Conservation (phyloP, 1,140 invertebrate species). For the Caligus rogercresseyi region DNA sequence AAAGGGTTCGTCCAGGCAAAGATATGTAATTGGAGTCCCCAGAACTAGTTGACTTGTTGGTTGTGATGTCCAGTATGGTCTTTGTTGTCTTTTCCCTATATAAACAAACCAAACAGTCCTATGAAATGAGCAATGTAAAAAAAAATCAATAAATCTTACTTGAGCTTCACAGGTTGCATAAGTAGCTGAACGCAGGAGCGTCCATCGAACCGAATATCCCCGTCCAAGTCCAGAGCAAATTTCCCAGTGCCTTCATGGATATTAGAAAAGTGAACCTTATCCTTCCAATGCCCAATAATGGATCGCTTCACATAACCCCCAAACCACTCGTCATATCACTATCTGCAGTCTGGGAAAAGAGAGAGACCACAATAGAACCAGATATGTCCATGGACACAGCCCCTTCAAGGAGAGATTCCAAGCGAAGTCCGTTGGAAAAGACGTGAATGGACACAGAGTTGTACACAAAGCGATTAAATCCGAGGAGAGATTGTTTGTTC, state of each 20-base stretch:
- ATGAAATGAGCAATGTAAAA: no score
- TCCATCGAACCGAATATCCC: not conserved
- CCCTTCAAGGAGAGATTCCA: not conserved
- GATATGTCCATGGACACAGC: not conserved
- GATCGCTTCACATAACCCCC: not conserved
- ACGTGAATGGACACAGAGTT: not conserved
- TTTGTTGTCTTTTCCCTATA: not conserved
- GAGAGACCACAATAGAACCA: not conserved
- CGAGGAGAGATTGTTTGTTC: not conserved
- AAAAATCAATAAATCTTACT: not conserved
- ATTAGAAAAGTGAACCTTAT: not conserved
- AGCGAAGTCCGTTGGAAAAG: not conserved
- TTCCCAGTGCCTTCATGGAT: not conserved
- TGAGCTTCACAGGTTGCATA: not conserved
- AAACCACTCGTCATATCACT: not conserved
- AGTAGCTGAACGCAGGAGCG: not conserved
- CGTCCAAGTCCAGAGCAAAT: not conserved
- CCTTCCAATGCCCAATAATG: not conserved
- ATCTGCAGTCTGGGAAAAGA: not conserved
- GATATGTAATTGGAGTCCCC: not conserved
- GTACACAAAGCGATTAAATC: not conserved
- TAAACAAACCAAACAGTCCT: not conserved
- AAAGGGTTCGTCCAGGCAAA: not conserved
- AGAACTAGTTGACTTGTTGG: not conserved
- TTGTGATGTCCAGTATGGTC: not conserved